phyloP scores from a whole-genome alignment of 1,140 invertebrate genomes.

The Drosophila rufa region DNA sequence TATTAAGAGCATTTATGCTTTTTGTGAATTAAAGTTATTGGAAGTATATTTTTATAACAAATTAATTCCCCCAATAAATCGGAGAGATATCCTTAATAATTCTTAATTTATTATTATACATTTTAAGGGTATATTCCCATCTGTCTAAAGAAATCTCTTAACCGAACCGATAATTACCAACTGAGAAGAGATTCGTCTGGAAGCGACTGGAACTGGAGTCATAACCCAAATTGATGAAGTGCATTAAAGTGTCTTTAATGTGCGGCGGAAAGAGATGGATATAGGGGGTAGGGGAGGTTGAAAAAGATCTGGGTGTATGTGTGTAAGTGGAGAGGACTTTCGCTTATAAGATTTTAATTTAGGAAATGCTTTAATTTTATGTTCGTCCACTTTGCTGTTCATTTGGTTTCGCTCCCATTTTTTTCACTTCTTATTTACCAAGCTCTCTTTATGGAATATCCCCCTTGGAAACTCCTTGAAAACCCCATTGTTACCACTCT shows the following conservation, averaged over 20 bases:
- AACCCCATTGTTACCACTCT: not conserved
- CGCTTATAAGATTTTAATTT: slow-evolving; percentile 59
- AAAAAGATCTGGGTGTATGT: not conserved
- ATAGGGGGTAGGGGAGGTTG: not conserved
- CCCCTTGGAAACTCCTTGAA: not conserved
- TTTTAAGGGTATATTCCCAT: slow-evolving; percentile 3
- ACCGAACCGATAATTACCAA: slow-evolving; percentile 51
- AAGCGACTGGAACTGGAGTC: slow-evolving; percentile 46
- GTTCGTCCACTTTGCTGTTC: slow-evolving; percentile 27
- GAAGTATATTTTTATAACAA: too few relatives aligned
- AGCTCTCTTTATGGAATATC: not conserved
- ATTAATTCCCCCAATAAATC: too few relatives aligned
- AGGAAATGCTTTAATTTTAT: slow-evolving; percentile 63
- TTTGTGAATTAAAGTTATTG: too few relatives aligned
- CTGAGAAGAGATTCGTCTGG: slow-evolving; percentile 45
- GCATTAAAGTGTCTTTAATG: slow-evolving; percentile 78
- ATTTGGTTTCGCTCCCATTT: slow-evolving; percentile 23
- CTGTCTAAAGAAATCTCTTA: not conserved
- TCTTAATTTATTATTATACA: not conserved
- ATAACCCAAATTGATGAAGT: slow-evolving; percentile 76
- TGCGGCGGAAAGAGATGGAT: slow-evolving; percentile 31
- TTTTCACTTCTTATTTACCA: not conserved
- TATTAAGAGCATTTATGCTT: too few relatives aligned
- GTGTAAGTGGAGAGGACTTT: not conserved
- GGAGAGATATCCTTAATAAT: too few relatives aligned